Conservation (phyloP, 2,113 vertebrate species). For the Protomyctophum bolini region DNA sequence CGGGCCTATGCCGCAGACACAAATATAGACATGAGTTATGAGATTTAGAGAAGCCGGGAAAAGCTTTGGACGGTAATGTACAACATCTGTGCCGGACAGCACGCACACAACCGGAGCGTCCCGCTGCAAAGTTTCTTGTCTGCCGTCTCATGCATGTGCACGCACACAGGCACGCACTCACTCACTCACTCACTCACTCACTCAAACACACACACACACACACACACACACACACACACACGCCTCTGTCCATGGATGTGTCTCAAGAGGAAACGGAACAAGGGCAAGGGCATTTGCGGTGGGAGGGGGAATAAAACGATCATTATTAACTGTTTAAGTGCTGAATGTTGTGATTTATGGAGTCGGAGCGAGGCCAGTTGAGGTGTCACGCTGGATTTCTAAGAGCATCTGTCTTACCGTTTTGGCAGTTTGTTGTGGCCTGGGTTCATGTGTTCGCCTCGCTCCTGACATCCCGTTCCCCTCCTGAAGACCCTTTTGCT, state of each 20-base stretch:
- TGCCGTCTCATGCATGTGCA: slow-evolving; percentile 8
- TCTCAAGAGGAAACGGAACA: slow-evolving; percentile 9
- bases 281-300: slow-evolving; percentile 33
- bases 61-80: slow-evolving; percentile 71
- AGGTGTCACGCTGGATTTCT: slow-evolving; percentile 88
- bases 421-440: slow-evolving; percentile 86
- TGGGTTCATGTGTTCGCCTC: slow-evolving; percentile 85
- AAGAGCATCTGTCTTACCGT: slow-evolving; percentile 86
- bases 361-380: slow-evolving; percentile 84
- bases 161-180: no score
- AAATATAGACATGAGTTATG: slow-evolving; percentile 83
- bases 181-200: not conserved
- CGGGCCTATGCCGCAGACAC: slow-evolving; percentile 75
- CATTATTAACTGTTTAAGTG: slow-evolving; percentile 85
- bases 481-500: not conserved
- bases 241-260: slow-evolving; percentile 38
- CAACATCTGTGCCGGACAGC: slow-evolving; percentile 76
- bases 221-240: not conserved
- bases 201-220: not conserved
- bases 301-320: slow-evolving; percentile 57
- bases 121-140: slow-evolving; percentile 38
- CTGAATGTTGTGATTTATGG: slow-evolving; percentile 85
- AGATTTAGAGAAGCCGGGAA: slow-evolving; percentile 71
- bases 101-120: slow-evolving; percentile 47
- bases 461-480: slow-evolving; percentile 76